phyloP scores from a whole-genome alignment of 2,888 invertebrate species.

The Penaeus monodon region DNA sequence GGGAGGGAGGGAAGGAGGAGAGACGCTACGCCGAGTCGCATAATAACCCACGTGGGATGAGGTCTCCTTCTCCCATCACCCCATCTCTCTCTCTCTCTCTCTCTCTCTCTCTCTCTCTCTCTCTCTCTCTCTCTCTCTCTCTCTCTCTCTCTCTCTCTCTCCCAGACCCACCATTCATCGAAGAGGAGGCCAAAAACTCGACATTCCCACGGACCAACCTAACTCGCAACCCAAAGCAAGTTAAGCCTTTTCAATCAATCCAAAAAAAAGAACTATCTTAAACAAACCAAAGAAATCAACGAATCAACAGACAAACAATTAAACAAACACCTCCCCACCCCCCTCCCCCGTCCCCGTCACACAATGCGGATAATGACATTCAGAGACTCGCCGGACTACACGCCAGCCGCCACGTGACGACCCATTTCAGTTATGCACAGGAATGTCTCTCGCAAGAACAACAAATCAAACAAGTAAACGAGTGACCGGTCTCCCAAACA shows the following conservation, averaged over 20 bases:
- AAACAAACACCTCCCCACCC: not conserved
- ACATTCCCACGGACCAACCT: not conserved
- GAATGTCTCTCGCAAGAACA: not conserved
- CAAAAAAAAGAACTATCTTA: no score
- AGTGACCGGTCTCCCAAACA: not conserved
- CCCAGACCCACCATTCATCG: not conserved
- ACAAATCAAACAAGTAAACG: no score
- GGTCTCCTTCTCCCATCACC: not conserved
- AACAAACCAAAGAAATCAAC: no score
- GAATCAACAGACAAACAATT: no score
- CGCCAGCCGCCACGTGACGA: not conserved
- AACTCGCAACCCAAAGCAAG: not conserved
- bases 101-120: constrained; percentile 7
- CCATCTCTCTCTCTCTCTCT: no score
- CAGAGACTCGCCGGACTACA: not conserved
- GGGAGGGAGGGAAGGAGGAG: no score
- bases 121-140: constrained; percentile 30
- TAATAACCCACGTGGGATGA: no score
- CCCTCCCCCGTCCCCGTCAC: not conserved
- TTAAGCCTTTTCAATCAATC: no score
- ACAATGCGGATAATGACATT: no score
- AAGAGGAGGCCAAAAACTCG: not conserved
- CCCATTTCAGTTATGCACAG: not conserved
- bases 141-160: constrained; percentile 20
- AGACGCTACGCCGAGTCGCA: no score